These are phyloP conservation scores for Ctenosaura bakeri DNA, from an alignment of 2,797 vertebrate genomes.

Conservation along the genomic window DNA sequence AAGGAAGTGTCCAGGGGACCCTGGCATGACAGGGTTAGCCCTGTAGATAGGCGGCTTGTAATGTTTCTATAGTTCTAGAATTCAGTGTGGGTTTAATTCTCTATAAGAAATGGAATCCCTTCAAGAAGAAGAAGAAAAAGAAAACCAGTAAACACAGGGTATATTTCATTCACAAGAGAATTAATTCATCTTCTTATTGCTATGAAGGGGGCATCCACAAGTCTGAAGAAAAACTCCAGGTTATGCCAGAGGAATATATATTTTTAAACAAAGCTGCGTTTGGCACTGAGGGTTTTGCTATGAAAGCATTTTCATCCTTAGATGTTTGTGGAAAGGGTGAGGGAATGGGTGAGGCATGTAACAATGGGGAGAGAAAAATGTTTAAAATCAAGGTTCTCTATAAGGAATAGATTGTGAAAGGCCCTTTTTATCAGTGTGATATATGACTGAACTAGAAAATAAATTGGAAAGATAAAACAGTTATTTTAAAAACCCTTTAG, in stretches of 20 bases:
- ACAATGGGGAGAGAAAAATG: conserved; percentile 12
- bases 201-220: not conserved
- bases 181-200: not conserved
- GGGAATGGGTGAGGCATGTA: not conserved
- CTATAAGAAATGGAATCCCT: not conserved
- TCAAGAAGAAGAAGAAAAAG: not conserved
- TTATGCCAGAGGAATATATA: not conserved
- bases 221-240: conserved; percentile 10
- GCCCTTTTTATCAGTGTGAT: not conserved
- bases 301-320: conserved; percentile 3
- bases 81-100: not conserved
- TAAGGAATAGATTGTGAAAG: conserved; percentile 25
- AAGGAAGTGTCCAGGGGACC: not conserved
- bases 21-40: not conserved
- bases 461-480: conserved; percentile 21
- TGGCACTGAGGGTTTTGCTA: not conserved
- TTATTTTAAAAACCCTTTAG: conserved; percentile 11
- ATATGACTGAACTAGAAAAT: conserved; percentile 22
- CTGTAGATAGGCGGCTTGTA: not conserved
- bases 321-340: not conserved
- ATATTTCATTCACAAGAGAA: conserved; percentile 14
- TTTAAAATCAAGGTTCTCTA: not conserved
- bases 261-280: conserved; percentile 40
- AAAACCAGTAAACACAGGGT: not conserved
- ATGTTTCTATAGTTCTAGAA: too few relatives aligned